Percentiles rank a stretch among this genome's conserved stretches.
These are phyloP conservation scores for Drosophila affinis DNA, from an alignment of 2,888 invertebrate species.

Conservation along the genomic window DNA sequence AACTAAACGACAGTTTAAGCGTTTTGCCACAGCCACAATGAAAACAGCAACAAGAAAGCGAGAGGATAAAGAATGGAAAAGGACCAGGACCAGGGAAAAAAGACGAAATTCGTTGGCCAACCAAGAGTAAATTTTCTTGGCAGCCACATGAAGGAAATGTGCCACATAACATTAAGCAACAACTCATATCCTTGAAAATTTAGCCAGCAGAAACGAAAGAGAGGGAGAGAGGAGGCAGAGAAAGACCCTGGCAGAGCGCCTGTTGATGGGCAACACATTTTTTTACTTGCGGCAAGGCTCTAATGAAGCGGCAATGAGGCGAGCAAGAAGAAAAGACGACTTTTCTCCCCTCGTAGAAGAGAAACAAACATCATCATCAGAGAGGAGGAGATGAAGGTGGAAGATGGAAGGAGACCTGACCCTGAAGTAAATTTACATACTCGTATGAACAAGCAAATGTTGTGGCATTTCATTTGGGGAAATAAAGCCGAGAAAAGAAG, in stretches of 20 bases:
- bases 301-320: conserved; percentile 70
- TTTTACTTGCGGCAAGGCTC: conserved; percentile 40
- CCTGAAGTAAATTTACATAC: conserved; percentile 41
- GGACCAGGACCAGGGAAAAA: neutral
- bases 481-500: neutral
- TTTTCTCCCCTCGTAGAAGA: conserved; percentile 17
- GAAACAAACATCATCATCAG: conserved; percentile 40
- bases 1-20: conserved; percentile 80
- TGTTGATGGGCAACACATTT: conserved; percentile 73
- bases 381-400: neutral
- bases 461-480: neutral
- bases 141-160: conserved; percentile 62
- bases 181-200: conserved; percentile 76
- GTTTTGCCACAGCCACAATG: conserved; percentile 32
- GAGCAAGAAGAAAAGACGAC: conserved; percentile 4
- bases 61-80: conserved; percentile 18
- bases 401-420: conserved; percentile 16
- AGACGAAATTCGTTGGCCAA: conserved; percentile 26
- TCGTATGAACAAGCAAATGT: neutral
- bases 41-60: conserved; percentile 23
- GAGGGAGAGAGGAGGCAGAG: conserved; percentile 20
- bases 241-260: conserved; percentile 36
- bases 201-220: conserved; percentile 18
- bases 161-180: conserved; percentile 80
- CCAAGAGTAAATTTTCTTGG: conserved; percentile 37